Evolutionary conservation across 2,797 vertebrate species (phyloP).

Genomic region (Pteronotus mesoamericanus): DNA sequence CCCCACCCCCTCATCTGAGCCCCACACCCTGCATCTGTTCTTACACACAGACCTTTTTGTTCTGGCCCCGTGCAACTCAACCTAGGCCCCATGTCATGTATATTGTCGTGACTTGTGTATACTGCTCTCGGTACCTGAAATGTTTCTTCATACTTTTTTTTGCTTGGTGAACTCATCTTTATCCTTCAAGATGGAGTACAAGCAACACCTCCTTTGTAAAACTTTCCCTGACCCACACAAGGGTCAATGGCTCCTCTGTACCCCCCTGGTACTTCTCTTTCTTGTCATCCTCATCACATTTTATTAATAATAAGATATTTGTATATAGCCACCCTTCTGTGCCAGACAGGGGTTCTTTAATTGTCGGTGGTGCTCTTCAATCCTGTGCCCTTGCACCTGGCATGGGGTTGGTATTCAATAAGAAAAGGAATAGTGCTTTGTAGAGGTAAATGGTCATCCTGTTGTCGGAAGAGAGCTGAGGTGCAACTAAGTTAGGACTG

Average conservation of each 20-base stretch:
- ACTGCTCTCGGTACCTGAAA: background rate
- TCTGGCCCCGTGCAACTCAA: accelerated
- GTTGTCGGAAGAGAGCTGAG: background rate
- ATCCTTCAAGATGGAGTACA: background rate
- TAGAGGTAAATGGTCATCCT: background rate
- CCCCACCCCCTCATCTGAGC: background rate
- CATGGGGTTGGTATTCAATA: background rate
- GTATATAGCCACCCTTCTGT: background rate
- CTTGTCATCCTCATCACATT: background rate
- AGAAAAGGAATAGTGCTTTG: background rate
- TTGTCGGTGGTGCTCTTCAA: background rate
- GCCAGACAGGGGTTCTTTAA: background rate
- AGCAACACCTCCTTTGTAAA: background rate
- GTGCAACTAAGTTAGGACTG: background rate
- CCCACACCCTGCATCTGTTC: accelerated
- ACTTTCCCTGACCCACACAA: background rate
- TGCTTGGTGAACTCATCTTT: background rate
- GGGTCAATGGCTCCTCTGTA: background rate
- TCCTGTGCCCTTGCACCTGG: background rate
- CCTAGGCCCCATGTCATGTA: background rate
- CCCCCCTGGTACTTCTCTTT: background rate
- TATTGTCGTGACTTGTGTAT: accelerated
- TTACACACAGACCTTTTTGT: background rate
- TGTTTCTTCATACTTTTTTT: background rate
- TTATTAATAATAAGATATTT: background rate